Conservation (phyloP, 2,888 invertebrate genomes). For the Gymnosoma rotundatum region DNA sequence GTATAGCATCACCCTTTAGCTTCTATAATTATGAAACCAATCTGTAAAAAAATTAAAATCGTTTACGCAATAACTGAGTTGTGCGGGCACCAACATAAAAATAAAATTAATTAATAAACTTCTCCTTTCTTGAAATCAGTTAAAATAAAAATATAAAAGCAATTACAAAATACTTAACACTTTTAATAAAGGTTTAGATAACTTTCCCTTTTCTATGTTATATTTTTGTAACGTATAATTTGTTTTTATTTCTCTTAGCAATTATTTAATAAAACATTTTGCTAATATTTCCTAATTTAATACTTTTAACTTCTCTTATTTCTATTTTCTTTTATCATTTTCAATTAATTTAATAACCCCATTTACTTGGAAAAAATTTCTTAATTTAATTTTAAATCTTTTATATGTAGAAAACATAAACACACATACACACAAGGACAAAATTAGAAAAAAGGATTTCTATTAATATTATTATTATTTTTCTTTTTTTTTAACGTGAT, state of each 20-base stretch:
- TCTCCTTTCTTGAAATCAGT: too few relatives aligned
- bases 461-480: too few relatives aligned
- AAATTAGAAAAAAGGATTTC: neutral
- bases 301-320: neutral
- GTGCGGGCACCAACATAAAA: too few relatives aligned
- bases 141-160: too few relatives aligned
- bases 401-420: neutral
- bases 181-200: too few relatives aligned
- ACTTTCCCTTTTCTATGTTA: neutral
- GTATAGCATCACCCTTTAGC: too few relatives aligned
- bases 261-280: neutral
- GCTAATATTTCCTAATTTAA: neutral
- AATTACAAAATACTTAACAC: too few relatives aligned
- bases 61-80: too few relatives aligned
- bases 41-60: too few relatives aligned
- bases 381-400: conserved; percentile 25
- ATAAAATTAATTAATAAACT: too few relatives aligned
- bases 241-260: neutral
- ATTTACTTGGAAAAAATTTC: conserved; percentile 26
- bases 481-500: neutral
- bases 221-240: neutral
- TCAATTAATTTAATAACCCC: conserved; percentile 37
- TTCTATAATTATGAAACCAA: too few relatives aligned
- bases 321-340: neutral
- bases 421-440: neutral